Evolutionary conservation across 1,140 invertebrate species (phyloP).

Genomic region (Solenopsis fugax): DNA sequence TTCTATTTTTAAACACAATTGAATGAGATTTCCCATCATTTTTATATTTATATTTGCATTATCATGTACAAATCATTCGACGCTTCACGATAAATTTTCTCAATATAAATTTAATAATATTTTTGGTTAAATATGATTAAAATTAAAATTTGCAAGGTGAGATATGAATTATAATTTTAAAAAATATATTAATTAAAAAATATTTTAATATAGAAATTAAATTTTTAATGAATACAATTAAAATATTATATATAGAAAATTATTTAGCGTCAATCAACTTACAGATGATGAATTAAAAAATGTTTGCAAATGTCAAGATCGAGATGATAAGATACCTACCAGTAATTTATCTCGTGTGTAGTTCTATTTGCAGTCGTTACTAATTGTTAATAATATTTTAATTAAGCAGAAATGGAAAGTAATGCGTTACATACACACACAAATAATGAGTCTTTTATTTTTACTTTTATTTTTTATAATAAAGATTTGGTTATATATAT

Average conservation of each 20-base stretch:
- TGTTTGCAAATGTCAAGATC: not conserved
- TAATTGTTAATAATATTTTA: not conserved
- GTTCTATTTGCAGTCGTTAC: not conserved
- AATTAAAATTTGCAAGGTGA: not conserved
- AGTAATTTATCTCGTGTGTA: not conserved
- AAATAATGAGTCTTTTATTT: too few relatives aligned
- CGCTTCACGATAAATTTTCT: not conserved
- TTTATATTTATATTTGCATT: not conserved
- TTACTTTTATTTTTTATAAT: too few relatives aligned
- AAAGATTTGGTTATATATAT: too few relatives aligned
- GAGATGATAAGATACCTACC: too few relatives aligned
- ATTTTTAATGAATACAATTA: not conserved
- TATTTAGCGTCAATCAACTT: not conserved
- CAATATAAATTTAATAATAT: not conserved
- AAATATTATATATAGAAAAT: not conserved
- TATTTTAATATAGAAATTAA: not conserved
- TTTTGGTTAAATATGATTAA: not conserved
- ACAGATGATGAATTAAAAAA: not conserved
- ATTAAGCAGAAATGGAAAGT: not conserved
- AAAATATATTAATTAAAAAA: not conserved
- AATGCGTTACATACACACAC: too few relatives aligned
- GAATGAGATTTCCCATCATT: not conserved
- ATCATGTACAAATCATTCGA: not conserved
- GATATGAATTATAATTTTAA: not conserved
- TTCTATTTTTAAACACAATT: constrained; percentile 11